Evolutionary conservation across 2,888 invertebrate species (phyloP), one percentile per base, ranked within the genome.

Genomic region (Lycaena phlaeas): DNA sequence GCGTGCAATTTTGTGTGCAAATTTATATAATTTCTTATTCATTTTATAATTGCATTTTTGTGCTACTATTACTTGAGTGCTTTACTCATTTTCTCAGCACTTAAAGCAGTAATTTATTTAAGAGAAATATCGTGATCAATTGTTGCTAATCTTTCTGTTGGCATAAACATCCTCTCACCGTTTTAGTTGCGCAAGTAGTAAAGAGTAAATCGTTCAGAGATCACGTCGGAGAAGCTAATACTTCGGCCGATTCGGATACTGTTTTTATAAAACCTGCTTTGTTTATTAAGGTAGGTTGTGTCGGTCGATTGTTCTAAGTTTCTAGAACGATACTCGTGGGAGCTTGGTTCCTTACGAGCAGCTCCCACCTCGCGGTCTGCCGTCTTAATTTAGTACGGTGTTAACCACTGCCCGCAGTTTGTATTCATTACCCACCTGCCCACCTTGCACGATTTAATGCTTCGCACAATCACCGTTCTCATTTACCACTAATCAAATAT

Each of bases 391-490:
- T 78, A 79, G 68, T 68, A 62, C 67, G 62, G 68, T 60, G 68
- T 68, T 73, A 72, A 71, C 72, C 71, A 65, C 70, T 65, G 63
- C 58, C 71, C 76, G 74, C 79, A 76, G 71, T 78, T 81, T 77
- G 73, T 82, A 76, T 81, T 79, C 76, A 82, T 81, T 77, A 78
- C 70, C 68, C 61, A 72, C 75, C 74, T 75, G 68, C 67, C 64
- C 54, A 52, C 51, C 62, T 58, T 53, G 57, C 61, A 63, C 54
- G 70, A 76, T 73, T 72, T 69, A 75, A 68, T 69, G 59, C 64
- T 59, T 57, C 56, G 53, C 61, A 59, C 65, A 68, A 72, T 68
- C 70, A 66, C 64, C 59, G 62, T 54, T 61, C 63, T 69, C 64
- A 67, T 69, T 72, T 67, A 62, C 65, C 56, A 65, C 65, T 64